Percentiles rank a stretch among this genome's conserved stretches.
Evolutionary conservation across 2,888 invertebrate genomes (phyloP).

Genomic region (Drosophila silvestris): DNA sequence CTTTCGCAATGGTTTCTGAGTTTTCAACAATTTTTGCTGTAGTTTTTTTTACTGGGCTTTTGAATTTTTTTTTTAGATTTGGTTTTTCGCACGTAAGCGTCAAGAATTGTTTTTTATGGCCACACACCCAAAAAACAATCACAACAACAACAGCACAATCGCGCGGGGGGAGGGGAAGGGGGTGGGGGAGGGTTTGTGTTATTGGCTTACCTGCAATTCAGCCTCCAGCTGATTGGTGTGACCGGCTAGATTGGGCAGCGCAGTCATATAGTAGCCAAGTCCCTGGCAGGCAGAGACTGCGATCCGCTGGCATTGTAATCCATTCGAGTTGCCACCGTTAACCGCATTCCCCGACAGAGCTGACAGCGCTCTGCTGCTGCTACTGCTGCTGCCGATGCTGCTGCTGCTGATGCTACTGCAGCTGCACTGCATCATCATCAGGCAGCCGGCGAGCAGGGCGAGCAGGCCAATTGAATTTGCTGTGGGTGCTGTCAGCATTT

Average conservation of each 20-base stretch:
- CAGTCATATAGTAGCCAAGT: slow-evolving; percentile 94
- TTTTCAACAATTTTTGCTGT: slow-evolving; percentile 54
- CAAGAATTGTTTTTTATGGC: slow-evolving; percentile 79
- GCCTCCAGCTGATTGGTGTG: slow-evolving; percentile 93
- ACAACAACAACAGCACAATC: slow-evolving; percentile 11
- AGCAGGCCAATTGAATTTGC: slow-evolving; percentile 9
- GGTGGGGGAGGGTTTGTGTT: neutral
- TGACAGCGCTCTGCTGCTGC: neutral
- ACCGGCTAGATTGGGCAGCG: slow-evolving; percentile 94
- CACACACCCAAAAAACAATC: slow-evolving; percentile 38
- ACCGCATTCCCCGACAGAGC: slow-evolving; percentile 8
- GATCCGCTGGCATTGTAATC: slow-evolving; percentile 91
- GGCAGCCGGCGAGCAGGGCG: slow-evolving; percentile 8
- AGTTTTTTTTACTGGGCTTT: neutral
- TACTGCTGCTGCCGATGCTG: neutral
- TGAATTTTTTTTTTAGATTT: slow-evolving; percentile 8
- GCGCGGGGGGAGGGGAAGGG: slow-evolving; percentile 15
- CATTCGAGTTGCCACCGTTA: slow-evolving; percentile 69
- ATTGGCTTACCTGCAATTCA: slow-evolving; percentile 89
- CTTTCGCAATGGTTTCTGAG: slow-evolving; percentile 55
- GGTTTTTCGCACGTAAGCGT: slow-evolving; percentile 79
- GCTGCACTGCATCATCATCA: slow-evolving; percentile 33
- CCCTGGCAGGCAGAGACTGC: slow-evolving; percentile 92
- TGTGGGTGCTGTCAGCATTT: slow-evolving; percentile 18
- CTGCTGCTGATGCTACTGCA: slow-evolving; percentile 14